These are phyloP conservation scores for Stenodema calcarata DNA, from an alignment of 2,888 invertebrate species.

Conservation along the genomic window DNA sequence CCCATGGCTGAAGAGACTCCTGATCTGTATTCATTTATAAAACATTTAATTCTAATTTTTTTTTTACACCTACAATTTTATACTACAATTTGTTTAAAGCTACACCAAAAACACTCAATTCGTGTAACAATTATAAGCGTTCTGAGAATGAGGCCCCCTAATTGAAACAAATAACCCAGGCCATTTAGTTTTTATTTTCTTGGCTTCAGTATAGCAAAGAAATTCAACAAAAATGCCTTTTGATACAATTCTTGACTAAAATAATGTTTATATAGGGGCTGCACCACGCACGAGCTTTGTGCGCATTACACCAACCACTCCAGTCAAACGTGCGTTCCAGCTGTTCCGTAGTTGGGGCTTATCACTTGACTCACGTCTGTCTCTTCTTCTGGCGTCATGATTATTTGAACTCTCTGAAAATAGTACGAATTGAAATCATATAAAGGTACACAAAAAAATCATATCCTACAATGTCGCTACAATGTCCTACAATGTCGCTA, in stretches of 20 bases:
- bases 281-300: not conserved
- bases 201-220: not conserved
- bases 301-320: constrained; percentile 58
- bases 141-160: not conserved
- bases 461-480: too few relatives aligned
- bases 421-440: not conserved
- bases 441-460: not conserved
- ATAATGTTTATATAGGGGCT: not conserved
- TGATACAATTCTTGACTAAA: not conserved
- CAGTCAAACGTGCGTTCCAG: constrained; percentile 66
- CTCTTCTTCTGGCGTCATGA: constrained; percentile 63
- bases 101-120: constrained; percentile 30
- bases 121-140: not conserved
- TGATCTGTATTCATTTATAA: not conserved
- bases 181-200: not conserved
- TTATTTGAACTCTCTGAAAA: constrained; percentile 64
- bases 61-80: constrained; percentile 18
- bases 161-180: not conserved
- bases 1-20: constrained; percentile 36
- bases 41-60: not conserved
- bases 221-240: not conserved
- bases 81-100: constrained; percentile 26
- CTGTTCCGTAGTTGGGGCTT: constrained; percentile 63
- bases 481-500: too few relatives aligned
- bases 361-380: constrained; percentile 57